Conservation (phyloP, 1,140 invertebrate species). For the Pseudomyrmex cubaensis region DNA sequence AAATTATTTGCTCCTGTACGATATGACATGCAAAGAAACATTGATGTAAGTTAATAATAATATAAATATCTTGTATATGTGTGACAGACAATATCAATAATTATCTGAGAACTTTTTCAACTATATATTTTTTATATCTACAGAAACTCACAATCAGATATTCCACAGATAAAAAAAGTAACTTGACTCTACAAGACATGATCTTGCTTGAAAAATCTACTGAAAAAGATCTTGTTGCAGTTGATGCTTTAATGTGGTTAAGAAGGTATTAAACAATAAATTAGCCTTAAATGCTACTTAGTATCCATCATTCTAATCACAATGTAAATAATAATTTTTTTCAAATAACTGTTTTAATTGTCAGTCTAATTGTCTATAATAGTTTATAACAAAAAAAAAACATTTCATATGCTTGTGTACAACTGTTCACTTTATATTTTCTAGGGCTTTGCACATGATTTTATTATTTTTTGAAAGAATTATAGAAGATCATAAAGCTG, state of each 20-base stretch:
- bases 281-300: too few species aligned
- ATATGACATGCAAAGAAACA: constrained; percentile 91
- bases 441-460: constrained; percentile 88
- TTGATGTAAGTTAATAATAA: constrained; percentile 86
- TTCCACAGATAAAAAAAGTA: constrained; percentile 84
- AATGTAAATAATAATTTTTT: not conserved
- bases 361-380: too few species aligned
- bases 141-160: constrained; percentile 89
- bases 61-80: not conserved
- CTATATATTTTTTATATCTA: constrained; percentile 50
- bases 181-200: constrained; percentile 88
- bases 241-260: constrained; percentile 89
- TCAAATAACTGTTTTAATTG: not conserved
- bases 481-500: constrained; percentile 84
- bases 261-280: constrained; percentile 85
- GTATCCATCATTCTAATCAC: too few species aligned
- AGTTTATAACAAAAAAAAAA: too few species aligned
- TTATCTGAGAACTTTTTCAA: constrained; percentile 40
- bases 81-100: constrained; percentile 1
- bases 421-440: constrained; percentile 64
- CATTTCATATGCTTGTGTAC: not conserved
- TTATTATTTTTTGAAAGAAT: constrained; percentile 87
- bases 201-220: constrained; percentile 86
- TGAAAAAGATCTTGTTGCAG: constrained; percentile 83
- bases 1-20: constrained; percentile 90